A percentile compares a stretch with the other conserved stretches of the same genome.
Evolutionary conservation across 2,888 invertebrate genomes (phyloP).

Genomic region (Digitonthophagus gazella): DNA sequence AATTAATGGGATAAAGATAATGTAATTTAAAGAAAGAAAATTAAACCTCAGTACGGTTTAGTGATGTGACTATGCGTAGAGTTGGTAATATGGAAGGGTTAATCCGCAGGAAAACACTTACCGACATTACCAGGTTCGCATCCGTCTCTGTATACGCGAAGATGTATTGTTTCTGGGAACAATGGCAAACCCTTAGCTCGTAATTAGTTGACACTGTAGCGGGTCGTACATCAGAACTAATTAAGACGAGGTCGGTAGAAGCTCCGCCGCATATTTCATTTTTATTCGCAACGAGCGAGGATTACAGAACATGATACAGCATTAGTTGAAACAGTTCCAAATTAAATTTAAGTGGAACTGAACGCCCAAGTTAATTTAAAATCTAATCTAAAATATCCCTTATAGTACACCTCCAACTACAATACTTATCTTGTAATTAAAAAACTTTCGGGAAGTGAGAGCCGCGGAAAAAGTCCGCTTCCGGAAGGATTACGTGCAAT

Average conservation of each 20-base stretch:
- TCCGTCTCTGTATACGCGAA: constrained; percentile 21
- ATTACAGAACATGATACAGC: background rate
- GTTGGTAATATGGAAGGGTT: constrained; percentile 23
- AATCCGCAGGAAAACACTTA: constrained; percentile 31
- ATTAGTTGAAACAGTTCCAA: background rate
- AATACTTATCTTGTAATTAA: background rate
- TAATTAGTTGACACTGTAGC: constrained; percentile 26
- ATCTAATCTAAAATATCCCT: background rate
- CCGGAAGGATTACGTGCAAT: constrained; percentile 11
- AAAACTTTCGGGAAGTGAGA: constrained; percentile 22
- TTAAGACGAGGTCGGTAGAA: constrained; percentile 25
- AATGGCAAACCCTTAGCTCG: constrained; percentile 22
- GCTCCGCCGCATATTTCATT: constrained; percentile 45
- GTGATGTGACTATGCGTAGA: background rate
- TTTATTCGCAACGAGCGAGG: background rate
- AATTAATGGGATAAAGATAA: too few relatives aligned
- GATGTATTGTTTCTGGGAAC: constrained; percentile 25
- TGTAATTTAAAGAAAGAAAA: too few relatives aligned
- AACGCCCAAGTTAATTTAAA: background rate
- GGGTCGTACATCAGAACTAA: constrained; percentile 23
- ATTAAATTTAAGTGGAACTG: background rate
- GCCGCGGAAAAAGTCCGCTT: constrained; percentile 42
- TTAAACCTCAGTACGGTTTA: too few relatives aligned
- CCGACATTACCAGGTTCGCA: constrained; percentile 26
- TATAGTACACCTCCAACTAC: background rate